Conservation (phyloP, 1,140 invertebrate species). For the Tetragonula clypearis region DNA sequence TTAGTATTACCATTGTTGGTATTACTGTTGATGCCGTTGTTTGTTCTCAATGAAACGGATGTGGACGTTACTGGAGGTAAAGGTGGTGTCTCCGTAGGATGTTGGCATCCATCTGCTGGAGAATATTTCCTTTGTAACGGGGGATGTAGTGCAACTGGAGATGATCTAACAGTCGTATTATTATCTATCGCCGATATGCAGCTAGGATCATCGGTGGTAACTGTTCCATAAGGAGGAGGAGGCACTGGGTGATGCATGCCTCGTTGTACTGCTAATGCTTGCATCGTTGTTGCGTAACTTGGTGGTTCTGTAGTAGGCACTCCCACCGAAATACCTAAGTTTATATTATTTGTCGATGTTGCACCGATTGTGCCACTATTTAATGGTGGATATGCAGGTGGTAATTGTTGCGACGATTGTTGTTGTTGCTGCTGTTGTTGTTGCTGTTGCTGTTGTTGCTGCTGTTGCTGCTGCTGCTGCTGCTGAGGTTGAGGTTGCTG, state of each 20-base stretch:
- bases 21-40: constrained; percentile 68
- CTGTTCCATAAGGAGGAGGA: constrained; percentile 85
- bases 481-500: constrained; percentile 79
- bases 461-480: constrained; percentile 79
- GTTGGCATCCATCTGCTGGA: constrained; percentile 78
- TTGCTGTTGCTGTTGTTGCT: constrained; percentile 85
- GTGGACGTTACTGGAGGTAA: constrained; percentile 80
- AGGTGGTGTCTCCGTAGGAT: constrained; percentile 76
- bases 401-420: constrained; percentile 79
- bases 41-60: constrained; percentile 76
- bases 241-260: constrained; percentile 87
- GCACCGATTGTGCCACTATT: constrained; percentile 61
- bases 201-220: constrained; percentile 80
- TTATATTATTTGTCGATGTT: constrained; percentile 60
- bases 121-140: constrained; percentile 86
- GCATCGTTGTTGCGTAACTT: constrained; percentile 95
- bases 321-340: constrained; percentile 75
- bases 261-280: constrained; percentile 89
- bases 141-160: constrained; percentile 82
- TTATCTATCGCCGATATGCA: constrained; percentile 82
- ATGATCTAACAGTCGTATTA: constrained; percentile 78
- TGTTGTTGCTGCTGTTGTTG: constrained; percentile 71
- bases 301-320: constrained; percentile 94
- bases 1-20: constrained; percentile 69
- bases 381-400: constrained; percentile 76